phyloP scores from a whole-genome alignment of 2,113 vertebrate species.

The Heptranchias perlo region DNA sequence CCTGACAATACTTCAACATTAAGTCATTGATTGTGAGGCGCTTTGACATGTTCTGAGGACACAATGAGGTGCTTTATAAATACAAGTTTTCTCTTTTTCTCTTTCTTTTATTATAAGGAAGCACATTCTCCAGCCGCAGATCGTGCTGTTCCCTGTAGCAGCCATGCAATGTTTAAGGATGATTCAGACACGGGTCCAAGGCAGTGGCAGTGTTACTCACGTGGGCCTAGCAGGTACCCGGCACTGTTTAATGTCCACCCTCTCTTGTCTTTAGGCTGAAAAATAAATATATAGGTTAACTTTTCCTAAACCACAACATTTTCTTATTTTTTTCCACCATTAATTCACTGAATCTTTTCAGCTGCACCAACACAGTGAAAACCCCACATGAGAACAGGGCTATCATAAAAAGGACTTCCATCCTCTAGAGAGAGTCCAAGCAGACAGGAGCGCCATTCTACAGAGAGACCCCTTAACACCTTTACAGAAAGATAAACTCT shows the following conservation, averaged over 20 bases:
- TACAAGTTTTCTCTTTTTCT: not conserved
- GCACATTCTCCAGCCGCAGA: not conserved
- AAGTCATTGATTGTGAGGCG: not conserved
- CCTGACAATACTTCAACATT: not conserved
- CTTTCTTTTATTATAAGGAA: too few species aligned
- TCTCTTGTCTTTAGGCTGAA: conserved; percentile 52
- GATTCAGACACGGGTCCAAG: not conserved
- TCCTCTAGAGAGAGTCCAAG: not conserved
- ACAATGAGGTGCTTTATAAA: not conserved
- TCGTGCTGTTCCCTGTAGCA: not conserved
- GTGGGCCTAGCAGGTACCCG: conserved; percentile 54
- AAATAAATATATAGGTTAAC: not conserved
- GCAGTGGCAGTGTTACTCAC: conserved; percentile 46
- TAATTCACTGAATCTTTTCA: not conserved
- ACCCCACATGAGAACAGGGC: too few species aligned
- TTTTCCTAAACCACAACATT: not conserved
- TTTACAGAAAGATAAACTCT: not conserved
- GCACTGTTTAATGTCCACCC: conserved; percentile 59
- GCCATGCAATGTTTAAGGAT: not conserved
- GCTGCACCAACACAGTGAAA: not conserved
- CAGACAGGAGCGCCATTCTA: not conserved
- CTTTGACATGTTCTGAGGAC: not conserved
- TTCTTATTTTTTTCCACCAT: not conserved
- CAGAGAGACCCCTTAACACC: not conserved
- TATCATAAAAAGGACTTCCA: not conserved